Percentiles rank a stretch among this genome's conserved stretches.
These are phyloP conservation scores for Eupithecia dodoneata DNA, from an alignment of 2,888 invertebrate species.

Conservation along the genomic window DNA sequence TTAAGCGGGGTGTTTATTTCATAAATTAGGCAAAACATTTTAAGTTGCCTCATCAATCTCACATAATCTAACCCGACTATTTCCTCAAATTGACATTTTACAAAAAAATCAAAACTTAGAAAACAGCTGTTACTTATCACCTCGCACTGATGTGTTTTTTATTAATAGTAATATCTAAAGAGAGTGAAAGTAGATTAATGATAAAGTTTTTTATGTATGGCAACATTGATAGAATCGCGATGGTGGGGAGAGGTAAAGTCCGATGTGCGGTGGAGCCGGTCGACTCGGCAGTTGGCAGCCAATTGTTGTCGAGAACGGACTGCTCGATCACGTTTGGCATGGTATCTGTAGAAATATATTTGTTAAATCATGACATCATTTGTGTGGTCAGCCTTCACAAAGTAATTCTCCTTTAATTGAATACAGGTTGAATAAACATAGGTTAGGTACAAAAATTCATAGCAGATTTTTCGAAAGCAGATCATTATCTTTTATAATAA, in stretches of 20 bases:
- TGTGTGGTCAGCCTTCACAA: not conserved
- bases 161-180: constrained; percentile 46
- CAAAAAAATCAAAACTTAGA: constrained; percentile 33
- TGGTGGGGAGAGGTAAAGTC: constrained; percentile 59
- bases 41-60: not conserved
- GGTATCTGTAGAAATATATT: constrained; percentile 60
- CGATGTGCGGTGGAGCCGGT: constrained; percentile 62
- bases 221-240: constrained; percentile 59
- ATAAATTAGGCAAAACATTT: not conserved
- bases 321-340: constrained; percentile 82
- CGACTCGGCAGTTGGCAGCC: constrained; percentile 79
- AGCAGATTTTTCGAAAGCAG: not conserved
- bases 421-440: too few species aligned
- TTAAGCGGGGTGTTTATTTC: constrained; percentile 11
- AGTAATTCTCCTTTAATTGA: not conserved
- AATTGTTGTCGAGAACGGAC: constrained; percentile 81
- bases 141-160: constrained; percentile 58
- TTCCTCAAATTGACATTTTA: constrained; percentile 53
- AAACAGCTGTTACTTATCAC: constrained; percentile 69
- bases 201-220: constrained; percentile 57
- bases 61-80: not conserved
- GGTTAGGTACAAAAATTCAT: not conserved
- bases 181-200: constrained; percentile 55
- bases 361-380: not conserved
- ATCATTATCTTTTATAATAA: not conserved